Base-by-base conservation (phyloP, 2,888 invertebrate species). In the Nemoura dubitans region DNA sequence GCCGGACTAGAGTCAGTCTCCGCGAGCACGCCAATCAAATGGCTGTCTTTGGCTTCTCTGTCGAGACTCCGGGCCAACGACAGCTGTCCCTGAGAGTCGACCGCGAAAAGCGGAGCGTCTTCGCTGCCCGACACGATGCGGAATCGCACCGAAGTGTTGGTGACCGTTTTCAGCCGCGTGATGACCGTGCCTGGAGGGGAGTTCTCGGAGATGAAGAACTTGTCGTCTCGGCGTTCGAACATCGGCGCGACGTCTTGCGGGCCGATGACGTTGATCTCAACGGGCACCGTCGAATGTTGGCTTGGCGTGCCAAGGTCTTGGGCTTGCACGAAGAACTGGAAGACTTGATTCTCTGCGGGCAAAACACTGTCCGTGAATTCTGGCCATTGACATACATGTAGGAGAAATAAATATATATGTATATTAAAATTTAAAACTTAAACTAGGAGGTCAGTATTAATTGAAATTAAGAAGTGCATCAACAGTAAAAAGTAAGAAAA, bases 321-420 rank as follows among this genome's bases (percentile, higher is more conserved):
- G 25, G 97, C 98, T 87, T 97, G 94, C 85, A 98, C 95, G 92
- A 98, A 98, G 91, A 98, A 96, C 92, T 97, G 97, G 91, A 97
- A 95, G 86, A 95, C 93, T 91, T 96, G 95, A 87, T 95, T 95
- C 91, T 95, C 96, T 95, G 90, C 83, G 92, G 92, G 88, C 83
- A 77, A 89, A 89, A 88, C 83, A 78, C 10, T 26, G 16, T 78
- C 5, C 36, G 36, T n/a, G n/a, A n/a, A n/a, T n/a, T n/a, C n/a
- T n/a, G n/a, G n/a, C n/a, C n/a, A n/a, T n/a, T n/a, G n/a, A n/a
- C n/a, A n/a, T n/a, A n/a, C n/a, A n/a, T n/a, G n/a, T n/a, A n/a
- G n/a, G n/a, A n/a, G n/a, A n/a, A n/a, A n/a, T n/a, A n/a, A n/a
- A n/a, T n/a, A n/a, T n/a, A n/a, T n/a, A n/a, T n/a, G n/a, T n/a